Evolutionary conservation across 1,140 invertebrate genomes (phyloP).

Genomic region (Argopecten irradians): DNA sequence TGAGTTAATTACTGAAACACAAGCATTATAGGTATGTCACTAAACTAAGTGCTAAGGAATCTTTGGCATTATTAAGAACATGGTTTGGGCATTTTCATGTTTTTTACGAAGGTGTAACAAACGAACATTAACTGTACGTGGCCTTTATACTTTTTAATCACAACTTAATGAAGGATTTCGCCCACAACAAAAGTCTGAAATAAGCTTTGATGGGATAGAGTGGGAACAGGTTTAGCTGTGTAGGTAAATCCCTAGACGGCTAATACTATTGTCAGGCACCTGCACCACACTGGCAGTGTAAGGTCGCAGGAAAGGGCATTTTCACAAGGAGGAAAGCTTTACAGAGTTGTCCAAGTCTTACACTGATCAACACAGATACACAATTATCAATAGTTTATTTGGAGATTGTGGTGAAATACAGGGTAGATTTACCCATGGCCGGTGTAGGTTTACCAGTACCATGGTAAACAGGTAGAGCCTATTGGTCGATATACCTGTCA

Average conservation of each 20-base stretch:
- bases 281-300: not conserved
- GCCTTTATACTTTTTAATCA: not conserved
- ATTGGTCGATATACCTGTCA: not conserved
- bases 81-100: not conserved
- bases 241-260: constrained; percentile 6
- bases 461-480: not conserved
- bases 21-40: too few relatives aligned
- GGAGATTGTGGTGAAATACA: not conserved
- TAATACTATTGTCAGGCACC: constrained; percentile 6
- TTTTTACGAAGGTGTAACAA: not conserved
- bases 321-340: not conserved
- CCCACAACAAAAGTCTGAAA: not conserved
- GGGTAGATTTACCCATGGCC: not conserved
- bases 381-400: not conserved
- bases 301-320: not conserved
- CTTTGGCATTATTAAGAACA: not conserved
- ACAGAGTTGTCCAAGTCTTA: not conserved
- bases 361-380: not conserved
- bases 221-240: not conserved
- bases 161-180: not conserved
- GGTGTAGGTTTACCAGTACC: not conserved
- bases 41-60: too few relatives aligned
- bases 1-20: too few relatives aligned
- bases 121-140: not conserved
- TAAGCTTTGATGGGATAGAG: not conserved